phyloP scores from a whole-genome alignment of 2,113 vertebrate species.

The Castor canadensis region DNA sequence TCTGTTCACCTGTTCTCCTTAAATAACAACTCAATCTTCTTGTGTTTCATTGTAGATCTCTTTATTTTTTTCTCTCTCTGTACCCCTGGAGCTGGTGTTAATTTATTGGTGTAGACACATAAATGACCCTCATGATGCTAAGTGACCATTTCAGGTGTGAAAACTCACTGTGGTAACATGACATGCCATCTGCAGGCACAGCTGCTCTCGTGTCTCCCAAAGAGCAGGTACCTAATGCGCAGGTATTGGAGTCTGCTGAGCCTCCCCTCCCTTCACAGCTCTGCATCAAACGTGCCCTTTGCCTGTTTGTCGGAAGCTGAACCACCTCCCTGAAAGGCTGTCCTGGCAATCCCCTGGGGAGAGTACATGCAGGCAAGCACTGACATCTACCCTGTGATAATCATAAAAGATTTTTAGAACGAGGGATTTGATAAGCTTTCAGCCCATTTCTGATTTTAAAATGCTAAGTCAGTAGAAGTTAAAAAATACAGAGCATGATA shows the following conservation, averaged over 20 bases:
- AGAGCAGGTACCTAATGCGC: rapidly evolving
- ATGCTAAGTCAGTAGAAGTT: not conserved
- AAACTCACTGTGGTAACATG: rapidly evolving
- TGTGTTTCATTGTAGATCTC: not conserved
- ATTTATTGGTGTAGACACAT: not conserved
- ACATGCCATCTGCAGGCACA: too few species aligned
- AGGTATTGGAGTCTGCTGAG: not conserved
- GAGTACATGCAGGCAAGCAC: rapidly evolving
- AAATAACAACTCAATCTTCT: not conserved
- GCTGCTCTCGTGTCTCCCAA: rapidly evolving
- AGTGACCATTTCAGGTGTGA: not conserved
- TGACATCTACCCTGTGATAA: not conserved
- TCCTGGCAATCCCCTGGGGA: not conserved
- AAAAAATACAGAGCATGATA: not conserved
- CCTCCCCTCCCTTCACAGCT: not conserved
- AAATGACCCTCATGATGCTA: not conserved
- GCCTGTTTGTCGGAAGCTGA: rapidly evolving
- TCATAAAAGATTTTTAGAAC: not conserved
- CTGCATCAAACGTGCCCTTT: not conserved
- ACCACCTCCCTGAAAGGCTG: rapidly evolving
- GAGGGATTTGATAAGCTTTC: not conserved
- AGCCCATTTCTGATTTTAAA: not conserved
- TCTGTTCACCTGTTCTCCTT: not conserved
- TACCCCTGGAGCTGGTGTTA: too few species aligned
- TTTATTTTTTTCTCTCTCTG: not conserved